phyloP scores from a whole-genome alignment of 2,797 vertebrate species.

The Myotis findleyi region DNA sequence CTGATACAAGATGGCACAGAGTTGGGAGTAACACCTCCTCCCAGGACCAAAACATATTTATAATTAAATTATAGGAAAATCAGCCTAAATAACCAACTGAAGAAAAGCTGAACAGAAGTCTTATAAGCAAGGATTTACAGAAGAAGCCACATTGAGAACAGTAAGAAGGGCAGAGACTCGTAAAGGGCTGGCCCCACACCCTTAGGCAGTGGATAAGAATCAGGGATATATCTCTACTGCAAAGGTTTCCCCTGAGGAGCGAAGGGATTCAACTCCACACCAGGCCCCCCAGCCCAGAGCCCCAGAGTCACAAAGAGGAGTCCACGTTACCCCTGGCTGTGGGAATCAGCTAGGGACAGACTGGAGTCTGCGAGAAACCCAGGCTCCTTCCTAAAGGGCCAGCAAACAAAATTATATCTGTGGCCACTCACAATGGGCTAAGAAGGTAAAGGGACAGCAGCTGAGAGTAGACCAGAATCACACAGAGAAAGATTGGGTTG shows the following conservation, averaged over 20 bases:
- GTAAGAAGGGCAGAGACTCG: not conserved
- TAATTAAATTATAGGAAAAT: not conserved
- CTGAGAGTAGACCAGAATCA: not conserved
- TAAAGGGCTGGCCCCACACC: not conserved
- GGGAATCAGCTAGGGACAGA: not conserved
- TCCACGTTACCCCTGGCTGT: not conserved
- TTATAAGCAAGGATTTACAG: not conserved
- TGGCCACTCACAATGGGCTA: not conserved
- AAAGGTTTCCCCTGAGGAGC: not conserved
- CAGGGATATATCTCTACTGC: not conserved
- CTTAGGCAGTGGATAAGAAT: not conserved
- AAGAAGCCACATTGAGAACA: not conserved
- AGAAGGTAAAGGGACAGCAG: not conserved
- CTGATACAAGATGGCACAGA: not conserved
- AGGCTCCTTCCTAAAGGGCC: not conserved
- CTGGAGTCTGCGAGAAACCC: not conserved
- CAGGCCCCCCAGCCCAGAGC: not conserved
- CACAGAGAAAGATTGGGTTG: not conserved
- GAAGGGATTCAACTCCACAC: not conserved
- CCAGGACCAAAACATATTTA: not conserved
- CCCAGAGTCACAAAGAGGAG: not conserved
- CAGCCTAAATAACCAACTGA: not conserved
- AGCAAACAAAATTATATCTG: not conserved
- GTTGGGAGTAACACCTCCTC: not conserved
- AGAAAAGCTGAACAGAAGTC: not conserved